phyloP scores from a whole-genome alignment of 1,140 invertebrate species.

The Choristoneura fumiferana region DNA sequence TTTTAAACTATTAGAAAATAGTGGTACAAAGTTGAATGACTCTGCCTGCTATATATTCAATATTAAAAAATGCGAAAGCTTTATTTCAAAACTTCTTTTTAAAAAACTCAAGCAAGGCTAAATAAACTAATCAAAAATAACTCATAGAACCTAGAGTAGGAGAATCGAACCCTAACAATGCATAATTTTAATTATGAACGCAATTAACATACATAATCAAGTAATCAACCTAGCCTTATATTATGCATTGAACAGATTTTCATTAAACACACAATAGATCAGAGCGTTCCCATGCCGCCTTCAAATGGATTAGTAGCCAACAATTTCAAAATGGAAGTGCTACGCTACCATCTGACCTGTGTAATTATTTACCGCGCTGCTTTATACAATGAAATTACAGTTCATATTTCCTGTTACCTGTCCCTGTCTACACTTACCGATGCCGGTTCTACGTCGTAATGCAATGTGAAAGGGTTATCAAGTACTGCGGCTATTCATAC shows the following conservation, averaged over 20 bases:
- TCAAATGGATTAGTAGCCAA: constrained; percentile 28
- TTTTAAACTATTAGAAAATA: no score
- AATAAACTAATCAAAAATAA: no score
- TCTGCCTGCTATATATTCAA: no score
- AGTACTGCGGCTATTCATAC: constrained; percentile 1
- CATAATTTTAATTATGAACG: background rate
- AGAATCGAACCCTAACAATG: background rate
- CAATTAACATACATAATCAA: constrained; percentile 28
- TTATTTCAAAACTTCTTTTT: no score
- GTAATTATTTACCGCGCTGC: constrained; percentile 31
- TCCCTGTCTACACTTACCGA: constrained; percentile 21
- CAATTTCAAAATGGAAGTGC: constrained; percentile 28
- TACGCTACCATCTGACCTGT: constrained; percentile 23
- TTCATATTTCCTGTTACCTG: constrained; percentile 38
- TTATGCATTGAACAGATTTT: constrained; percentile 30
- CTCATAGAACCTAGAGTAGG: no score
- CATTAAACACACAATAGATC: constrained; percentile 38
- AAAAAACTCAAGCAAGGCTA: no score
- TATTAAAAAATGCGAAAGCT: no score
- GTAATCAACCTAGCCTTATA: constrained; percentile 23
- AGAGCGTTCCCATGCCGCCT: constrained; percentile 34
- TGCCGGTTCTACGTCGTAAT: background rate
- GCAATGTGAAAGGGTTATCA: constrained; percentile 12
- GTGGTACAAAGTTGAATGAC: no score
- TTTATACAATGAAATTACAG: constrained; percentile 41